phyloP scores from a whole-genome alignment of 2,888 invertebrate species.

The Caenorhabditis zanzibari region DNA sequence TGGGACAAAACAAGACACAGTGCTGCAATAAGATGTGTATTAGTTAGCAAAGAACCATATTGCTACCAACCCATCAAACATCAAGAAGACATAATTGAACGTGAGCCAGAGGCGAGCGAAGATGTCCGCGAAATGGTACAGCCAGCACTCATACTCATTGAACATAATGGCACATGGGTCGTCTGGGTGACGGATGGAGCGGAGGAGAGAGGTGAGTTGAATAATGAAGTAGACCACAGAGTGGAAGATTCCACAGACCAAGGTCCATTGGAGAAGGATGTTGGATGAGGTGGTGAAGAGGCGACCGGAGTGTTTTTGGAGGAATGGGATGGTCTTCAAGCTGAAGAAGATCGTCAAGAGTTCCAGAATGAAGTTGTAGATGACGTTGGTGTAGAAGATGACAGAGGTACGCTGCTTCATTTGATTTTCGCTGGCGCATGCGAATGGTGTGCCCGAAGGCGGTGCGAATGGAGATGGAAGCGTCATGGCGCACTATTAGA shows the following conservation, averaged over 20 bases:
- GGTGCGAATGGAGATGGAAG: neutral
- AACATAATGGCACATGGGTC: conserved; percentile 9
- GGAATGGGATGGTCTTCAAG: no score
- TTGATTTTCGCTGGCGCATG: conserved; percentile 12
- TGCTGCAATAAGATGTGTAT: no score
- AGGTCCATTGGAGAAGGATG: neutral
- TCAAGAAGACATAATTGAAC: neutral
- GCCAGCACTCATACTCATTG: conserved; percentile 6
- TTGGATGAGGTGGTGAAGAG: no score
- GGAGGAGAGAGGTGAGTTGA: neutral
- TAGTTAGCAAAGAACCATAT: no score
- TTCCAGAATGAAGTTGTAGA: neutral
- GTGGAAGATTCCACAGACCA: neutral
- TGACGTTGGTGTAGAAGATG: conserved; percentile 30
- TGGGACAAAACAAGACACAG: no score
- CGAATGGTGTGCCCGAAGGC: neutral
- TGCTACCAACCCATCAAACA: neutral
- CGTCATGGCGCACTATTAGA: no score
- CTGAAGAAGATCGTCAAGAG: neutral
- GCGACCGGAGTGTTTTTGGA: no score
- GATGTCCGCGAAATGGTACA: neutral
- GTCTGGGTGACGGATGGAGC: neutral
- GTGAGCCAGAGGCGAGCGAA: neutral
- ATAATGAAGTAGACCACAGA: no score
- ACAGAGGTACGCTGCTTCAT: conserved; percentile 17